Conservation (phyloP, 2,797 vertebrate species). For the Mycteria americana region DNA sequence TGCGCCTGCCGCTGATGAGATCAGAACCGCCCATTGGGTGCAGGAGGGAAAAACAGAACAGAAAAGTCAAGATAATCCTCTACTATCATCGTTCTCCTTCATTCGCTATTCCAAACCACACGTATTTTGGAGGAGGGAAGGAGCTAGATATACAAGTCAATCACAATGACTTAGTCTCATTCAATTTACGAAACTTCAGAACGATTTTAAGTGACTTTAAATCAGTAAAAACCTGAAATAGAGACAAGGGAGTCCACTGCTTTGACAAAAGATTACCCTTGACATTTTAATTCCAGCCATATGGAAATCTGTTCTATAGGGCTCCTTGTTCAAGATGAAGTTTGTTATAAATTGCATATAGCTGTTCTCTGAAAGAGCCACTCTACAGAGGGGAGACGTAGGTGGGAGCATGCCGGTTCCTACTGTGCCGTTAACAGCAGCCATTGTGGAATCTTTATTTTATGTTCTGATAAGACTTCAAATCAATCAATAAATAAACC, state of each 20-base stretch:
- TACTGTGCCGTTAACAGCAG: not conserved
- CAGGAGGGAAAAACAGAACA: conserved; percentile 1
- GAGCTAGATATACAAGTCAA: not conserved
- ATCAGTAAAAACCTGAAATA: not conserved
- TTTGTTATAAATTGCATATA: not conserved
- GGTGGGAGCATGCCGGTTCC: not conserved
- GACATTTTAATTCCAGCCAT: not conserved
- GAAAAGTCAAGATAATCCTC: conserved; percentile 17
- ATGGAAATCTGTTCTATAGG: not conserved
- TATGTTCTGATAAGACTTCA: not conserved
- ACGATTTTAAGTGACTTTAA: not conserved
- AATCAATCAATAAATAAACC: not conserved
- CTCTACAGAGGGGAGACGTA: not conserved
- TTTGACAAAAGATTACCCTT: not conserved
- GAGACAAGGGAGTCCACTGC: not conserved
- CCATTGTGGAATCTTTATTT: not conserved
- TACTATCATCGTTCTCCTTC: rapidly evolving
- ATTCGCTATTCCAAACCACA: not conserved
- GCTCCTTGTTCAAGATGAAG: not conserved
- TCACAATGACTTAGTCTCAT: not conserved
- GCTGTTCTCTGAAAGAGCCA: not conserved
- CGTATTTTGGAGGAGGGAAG: not conserved
- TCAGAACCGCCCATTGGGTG: not conserved
- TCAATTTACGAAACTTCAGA: not conserved
- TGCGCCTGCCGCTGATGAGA: conserved; percentile 80